These are phyloP conservation scores for Triplophysa rosa DNA, from an alignment of 2,113 vertebrate species.

Conservation along the genomic window DNA sequence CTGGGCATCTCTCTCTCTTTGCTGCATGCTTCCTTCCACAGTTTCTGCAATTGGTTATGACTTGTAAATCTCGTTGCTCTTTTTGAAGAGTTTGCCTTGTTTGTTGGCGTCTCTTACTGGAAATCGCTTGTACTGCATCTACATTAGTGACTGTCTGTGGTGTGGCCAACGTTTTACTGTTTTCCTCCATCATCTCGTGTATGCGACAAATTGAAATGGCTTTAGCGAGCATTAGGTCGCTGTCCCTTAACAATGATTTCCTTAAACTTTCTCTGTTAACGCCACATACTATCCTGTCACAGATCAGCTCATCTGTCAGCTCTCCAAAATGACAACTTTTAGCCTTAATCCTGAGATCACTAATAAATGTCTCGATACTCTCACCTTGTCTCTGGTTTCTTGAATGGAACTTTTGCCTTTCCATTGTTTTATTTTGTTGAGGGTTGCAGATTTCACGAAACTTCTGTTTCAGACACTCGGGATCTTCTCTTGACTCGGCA, in stretches of 20 bases:
- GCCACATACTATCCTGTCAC: too few relatives aligned
- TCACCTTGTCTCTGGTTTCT: not conserved
- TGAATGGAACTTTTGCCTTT: not conserved
- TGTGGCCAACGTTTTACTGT: too few relatives aligned
- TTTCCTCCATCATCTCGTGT: too few relatives aligned
- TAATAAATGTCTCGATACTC: not conserved
- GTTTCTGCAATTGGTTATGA: not conserved
- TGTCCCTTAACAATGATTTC: too few relatives aligned
- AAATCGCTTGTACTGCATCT: too few relatives aligned
- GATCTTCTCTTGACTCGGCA: constrained; percentile 42
- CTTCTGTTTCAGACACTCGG: not conserved
- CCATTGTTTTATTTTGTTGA: not conserved
- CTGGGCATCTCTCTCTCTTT: not conserved
- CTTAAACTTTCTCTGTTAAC: too few relatives aligned
- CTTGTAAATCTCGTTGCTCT: not conserved
- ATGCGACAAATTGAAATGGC: too few relatives aligned
- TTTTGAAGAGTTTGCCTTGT: not conserved
- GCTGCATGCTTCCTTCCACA: not conserved
- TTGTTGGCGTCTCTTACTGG: not conserved
- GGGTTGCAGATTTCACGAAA: constrained; percentile 16
- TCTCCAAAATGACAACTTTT: too few relatives aligned
- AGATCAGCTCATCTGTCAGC: not conserved
- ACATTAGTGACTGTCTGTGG: too few relatives aligned
- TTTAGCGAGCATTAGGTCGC: too few relatives aligned
- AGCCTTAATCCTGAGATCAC: too few relatives aligned